Base-by-base conservation (phyloP, 64 coral and sea anemone genomes). In the Montipora capricornis region DNA sequence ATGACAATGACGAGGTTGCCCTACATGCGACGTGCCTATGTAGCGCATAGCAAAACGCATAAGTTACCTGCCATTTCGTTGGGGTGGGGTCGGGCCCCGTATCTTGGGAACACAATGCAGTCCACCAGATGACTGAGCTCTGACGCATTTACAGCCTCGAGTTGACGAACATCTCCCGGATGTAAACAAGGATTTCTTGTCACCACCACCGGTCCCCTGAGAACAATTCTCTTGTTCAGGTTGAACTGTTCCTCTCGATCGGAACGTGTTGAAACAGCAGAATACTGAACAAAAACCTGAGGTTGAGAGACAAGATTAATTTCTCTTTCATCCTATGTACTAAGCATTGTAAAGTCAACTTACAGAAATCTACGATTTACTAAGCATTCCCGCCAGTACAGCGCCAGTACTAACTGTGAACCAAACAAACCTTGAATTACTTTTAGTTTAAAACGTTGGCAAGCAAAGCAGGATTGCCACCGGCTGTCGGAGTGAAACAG, bases 111-210 rank as follows among this genome's bases (percentile, higher is more conserved):
- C 44, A 96, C 95, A 19, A 96, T 77, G 71, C 95, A 96, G 68
- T 96, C 95, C 73, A 96, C 90, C 68, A 96, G 87, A 75, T 96
- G 95, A 5, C 60, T 52, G n/a, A 96, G 69, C 12, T 66, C 26
- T 1, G 87, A 85, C 14, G n/a, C 20, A 44, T 96, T 80, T 13
- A 96, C 87, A 20, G 95, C 95, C 68, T 88, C 90, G 22, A 96
- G 95, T 47, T 87, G 86, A 20, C 95, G 79, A 22, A 96, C 91
- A 62, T 96, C 95, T 78, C 95, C 95, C 49, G 95, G 95, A 80
- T 96, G 95, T 90, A 96, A 67, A 53, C 95, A 96, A 20, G 95
- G 95, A 87, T 96, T 96, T 55, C 95, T 76, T 19, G 95, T 96
- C 26, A 96, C 95, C 46, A 93, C 90, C 20, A 96, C 80, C 13